A percentile compares a stretch with the other conserved stretches of the same genome.
Evolutionary conservation across 2,888 invertebrate genomes (phyloP).

Genomic region (Atrina japonica): DNA sequence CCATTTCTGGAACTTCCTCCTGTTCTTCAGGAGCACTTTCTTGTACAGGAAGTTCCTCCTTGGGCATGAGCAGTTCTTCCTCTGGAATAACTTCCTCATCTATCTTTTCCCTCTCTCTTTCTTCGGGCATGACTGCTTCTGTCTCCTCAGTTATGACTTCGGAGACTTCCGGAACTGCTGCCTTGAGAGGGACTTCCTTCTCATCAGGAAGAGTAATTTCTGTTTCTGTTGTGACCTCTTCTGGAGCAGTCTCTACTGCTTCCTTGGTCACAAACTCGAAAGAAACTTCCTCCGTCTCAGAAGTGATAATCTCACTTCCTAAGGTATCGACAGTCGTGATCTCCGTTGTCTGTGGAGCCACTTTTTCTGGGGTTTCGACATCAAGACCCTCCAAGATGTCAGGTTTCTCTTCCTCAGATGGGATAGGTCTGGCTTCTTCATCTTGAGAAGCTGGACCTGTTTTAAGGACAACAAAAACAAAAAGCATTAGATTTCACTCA

Average conservation of each 20-base stretch:
- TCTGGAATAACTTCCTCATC: conserved; percentile 45
- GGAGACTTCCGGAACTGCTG: conserved; percentile 64
- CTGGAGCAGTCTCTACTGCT: conserved; percentile 59
- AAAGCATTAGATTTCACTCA: too few species aligned
- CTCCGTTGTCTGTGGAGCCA: conserved; percentile 65
- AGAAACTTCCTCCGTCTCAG: conserved; percentile 74
- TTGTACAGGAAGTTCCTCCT: conserved; percentile 62
- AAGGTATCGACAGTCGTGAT: conserved; percentile 66
- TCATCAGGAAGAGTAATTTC: conserved; percentile 67
- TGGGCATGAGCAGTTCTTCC: conserved; percentile 59
- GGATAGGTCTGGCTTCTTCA: conserved; percentile 49
- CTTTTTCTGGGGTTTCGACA: conserved; percentile 59
- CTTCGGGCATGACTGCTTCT: conserved; percentile 53
- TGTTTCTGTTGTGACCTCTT: conserved; percentile 59
- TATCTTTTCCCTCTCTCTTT: conserved; percentile 52
- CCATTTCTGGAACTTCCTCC: conserved; percentile 53
- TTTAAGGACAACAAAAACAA: background rate
- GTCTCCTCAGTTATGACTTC: conserved; percentile 56
- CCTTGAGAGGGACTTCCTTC: conserved; percentile 65
- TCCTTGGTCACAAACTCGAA: conserved; percentile 67
- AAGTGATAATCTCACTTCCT: conserved; percentile 59
- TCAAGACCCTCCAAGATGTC: conserved; percentile 70
- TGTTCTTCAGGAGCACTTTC: conserved; percentile 51
- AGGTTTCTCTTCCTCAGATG: conserved; percentile 48
- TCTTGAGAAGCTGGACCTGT: conserved; percentile 51